A percentile compares a stretch with the other conserved stretches of the same genome.
These are phyloP conservation scores for Chascanopsetta lugubris DNA, from an alignment of 2,113 vertebrate genomes.

Conservation along the genomic window DNA sequence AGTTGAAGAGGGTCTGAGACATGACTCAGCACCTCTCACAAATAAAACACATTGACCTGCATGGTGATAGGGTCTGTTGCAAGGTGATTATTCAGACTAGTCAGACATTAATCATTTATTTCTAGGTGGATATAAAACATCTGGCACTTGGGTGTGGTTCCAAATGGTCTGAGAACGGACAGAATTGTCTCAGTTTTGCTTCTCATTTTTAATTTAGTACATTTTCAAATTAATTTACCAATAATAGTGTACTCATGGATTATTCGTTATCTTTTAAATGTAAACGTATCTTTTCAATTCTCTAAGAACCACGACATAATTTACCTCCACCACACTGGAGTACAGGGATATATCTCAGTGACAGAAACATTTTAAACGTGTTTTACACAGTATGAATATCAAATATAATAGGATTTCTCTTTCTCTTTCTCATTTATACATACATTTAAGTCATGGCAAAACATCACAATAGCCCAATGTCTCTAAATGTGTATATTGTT, in stretches of 20 bases:
- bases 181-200: no score
- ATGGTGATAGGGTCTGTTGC: neutral
- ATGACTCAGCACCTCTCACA: neutral
- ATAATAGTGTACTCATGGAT: no score
- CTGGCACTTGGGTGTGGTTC: neutral
- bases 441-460: no score
- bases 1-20: neutral
- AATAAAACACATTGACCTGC: neutral
- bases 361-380: neutral
- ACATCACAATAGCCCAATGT: no score
- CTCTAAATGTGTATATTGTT: no score
- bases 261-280: neutral
- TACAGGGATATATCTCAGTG: neutral
- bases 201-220: no score
- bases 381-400: neutral
- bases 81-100: neutral
- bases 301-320: neutral
- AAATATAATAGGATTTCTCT: no score
- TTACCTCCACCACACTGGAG: neutral
- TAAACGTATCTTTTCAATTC: neutral
- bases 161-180: no score
- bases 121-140: neutral
- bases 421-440: no score
- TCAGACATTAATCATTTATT: neutral
- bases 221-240: no score